Percentiles rank a stretch among this genome's conserved stretches.
Conservation (phyloP, 1,140 invertebrate genomes). For the Papilio polyxenes region DNA sequence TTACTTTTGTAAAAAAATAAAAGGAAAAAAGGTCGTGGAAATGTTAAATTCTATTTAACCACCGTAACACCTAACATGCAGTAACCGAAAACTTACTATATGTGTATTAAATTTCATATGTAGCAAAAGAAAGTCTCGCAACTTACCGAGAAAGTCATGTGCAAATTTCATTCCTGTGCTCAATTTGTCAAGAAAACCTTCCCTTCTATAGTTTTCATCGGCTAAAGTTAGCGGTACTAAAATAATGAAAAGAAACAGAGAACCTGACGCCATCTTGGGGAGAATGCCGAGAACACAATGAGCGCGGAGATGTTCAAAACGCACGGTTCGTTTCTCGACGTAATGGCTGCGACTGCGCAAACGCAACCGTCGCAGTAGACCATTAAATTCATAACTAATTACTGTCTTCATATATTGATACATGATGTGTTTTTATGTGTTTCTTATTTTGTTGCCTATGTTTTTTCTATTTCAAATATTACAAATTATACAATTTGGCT, state of each 20-base stretch:
- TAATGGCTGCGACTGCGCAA: conserved; percentile 62
- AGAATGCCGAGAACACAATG: conserved; percentile 54
- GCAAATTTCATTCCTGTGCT: conserved; percentile 84
- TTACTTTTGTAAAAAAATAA: too few species aligned
- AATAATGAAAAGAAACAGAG: conserved; percentile 53
- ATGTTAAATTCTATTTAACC: background rate
- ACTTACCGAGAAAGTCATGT: conserved; percentile 82
- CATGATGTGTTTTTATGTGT: conserved; percentile 49
- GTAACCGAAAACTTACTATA: background rate
- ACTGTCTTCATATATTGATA: conserved; percentile 45
- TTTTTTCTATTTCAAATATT: background rate
- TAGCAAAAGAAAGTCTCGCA: background rate
- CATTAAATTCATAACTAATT: conserved; percentile 55
- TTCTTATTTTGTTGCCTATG: background rate
- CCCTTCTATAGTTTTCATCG: conserved; percentile 56
- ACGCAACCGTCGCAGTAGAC: conserved; percentile 59
- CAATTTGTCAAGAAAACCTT: conserved; percentile 82
- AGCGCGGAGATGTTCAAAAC: conserved; percentile 41
- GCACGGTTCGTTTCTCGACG: conserved; percentile 57
- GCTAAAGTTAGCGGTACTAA: conserved; percentile 46
- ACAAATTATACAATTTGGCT: background rate
- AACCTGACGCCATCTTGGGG: conserved; percentile 66
- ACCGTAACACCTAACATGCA: background rate
- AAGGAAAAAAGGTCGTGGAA: too few species aligned
- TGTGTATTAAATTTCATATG: background rate